phyloP scores from a whole-genome alignment of 2,888 invertebrate genomes.

The Crematogaster levior region DNA sequence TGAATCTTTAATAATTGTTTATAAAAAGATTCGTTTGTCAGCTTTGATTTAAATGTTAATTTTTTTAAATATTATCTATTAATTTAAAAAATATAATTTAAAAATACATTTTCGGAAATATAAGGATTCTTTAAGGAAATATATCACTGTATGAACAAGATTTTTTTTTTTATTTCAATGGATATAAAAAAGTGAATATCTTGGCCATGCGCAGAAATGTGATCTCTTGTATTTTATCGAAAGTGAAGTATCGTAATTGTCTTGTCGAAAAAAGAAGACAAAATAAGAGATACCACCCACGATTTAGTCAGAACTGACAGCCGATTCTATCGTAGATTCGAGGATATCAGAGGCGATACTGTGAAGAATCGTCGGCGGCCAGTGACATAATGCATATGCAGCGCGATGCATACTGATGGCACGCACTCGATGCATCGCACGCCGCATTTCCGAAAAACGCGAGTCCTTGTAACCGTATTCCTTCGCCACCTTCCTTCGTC shows the following conservation, averaged over 20 bases:
- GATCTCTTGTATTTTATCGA: background rate
- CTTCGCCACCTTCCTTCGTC: background rate
- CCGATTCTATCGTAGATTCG: slow-evolving; percentile 53
- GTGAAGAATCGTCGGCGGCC: slow-evolving; percentile 66
- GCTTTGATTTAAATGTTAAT: background rate
- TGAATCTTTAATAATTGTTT: background rate
- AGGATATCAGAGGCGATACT: slow-evolving; percentile 70
- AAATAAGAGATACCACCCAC: slow-evolving; percentile 23
- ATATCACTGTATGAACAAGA: background rate
- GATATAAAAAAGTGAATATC: background rate
- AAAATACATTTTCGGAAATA: background rate
- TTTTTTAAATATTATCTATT: background rate
- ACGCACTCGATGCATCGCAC: background rate
- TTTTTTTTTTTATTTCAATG: background rate
- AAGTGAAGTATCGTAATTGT: background rate
- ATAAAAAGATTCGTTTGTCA: background rate
- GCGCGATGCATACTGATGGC: slow-evolving; percentile 74
- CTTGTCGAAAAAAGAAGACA: background rate
- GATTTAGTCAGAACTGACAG: background rate
- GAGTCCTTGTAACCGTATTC: slow-evolving; percentile 29
- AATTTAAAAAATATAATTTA: background rate
- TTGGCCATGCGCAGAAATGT: background rate
- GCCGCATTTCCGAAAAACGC: slow-evolving; percentile 56
- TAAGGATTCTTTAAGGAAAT: background rate
- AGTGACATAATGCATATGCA: slow-evolving; percentile 79